phyloP scores from a whole-genome alignment of 2,888 invertebrate species.

The Geotrupes spiniger region DNA sequence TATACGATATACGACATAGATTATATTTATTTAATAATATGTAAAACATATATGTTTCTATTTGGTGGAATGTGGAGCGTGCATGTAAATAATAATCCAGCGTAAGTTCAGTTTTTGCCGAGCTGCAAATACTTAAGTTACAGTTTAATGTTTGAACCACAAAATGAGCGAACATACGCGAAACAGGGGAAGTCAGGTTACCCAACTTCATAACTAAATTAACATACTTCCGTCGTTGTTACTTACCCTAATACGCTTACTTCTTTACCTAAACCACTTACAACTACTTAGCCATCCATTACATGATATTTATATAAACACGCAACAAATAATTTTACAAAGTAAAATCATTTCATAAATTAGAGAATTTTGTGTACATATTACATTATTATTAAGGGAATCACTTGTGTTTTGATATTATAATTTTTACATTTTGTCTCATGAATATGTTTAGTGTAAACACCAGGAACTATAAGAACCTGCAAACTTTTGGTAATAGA shows the following conservation, averaged over 20 bases:
- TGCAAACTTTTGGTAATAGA: too few relatives aligned
- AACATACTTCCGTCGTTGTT: slow-evolving; percentile 43
- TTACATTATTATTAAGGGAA: too few relatives aligned
- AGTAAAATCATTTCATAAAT: slow-evolving; percentile 2
- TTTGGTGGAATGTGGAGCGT: too few relatives aligned
- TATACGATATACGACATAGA: too few relatives aligned
- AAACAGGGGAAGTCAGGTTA: slow-evolving; percentile 37
- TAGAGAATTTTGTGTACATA: too few relatives aligned
- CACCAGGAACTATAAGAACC: too few relatives aligned
- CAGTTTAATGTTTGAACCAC: slow-evolving; percentile 32
- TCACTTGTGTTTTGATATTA: too few relatives aligned
- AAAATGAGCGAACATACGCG: slow-evolving; percentile 27
- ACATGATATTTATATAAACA: slow-evolving; percentile 6
- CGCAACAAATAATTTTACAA: slow-evolving; percentile 3
- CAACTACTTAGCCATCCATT: slow-evolving; percentile 17
- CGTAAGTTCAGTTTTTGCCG: slow-evolving; percentile 22
- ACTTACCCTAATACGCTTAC: slow-evolving; percentile 26
- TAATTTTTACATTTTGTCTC: too few relatives aligned
- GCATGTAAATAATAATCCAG: not conserved
- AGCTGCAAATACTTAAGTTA: slow-evolving; percentile 28
- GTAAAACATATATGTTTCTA: too few relatives aligned
- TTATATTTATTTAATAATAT: too few relatives aligned
- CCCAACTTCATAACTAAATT: slow-evolving; percentile 46
- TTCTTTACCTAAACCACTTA: slow-evolving; percentile 18
- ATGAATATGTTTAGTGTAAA: too few relatives aligned